A percentile compares a stretch with the other conserved stretches of the same genome.
Conservation (phyloP, 2,888 invertebrate genomes). For the Pelosia muscerda region DNA sequence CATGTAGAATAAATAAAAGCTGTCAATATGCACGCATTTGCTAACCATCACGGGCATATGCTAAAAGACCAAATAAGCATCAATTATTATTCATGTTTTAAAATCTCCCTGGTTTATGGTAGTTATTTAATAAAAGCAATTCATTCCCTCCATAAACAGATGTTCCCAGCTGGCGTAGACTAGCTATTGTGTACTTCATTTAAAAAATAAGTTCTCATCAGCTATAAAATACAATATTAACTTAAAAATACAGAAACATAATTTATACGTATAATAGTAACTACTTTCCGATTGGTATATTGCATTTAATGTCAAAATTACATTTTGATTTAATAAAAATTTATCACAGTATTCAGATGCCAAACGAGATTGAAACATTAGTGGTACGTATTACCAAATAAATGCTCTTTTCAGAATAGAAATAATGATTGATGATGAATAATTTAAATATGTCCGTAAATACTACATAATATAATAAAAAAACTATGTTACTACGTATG, state of each 20-base stretch:
- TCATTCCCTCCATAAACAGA: slow-evolving; percentile 13
- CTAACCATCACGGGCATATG: too few species aligned
- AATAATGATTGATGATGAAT: slow-evolving; percentile 37
- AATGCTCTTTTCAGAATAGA: slow-evolving; percentile 45
- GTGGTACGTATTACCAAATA: slow-evolving; percentile 43
- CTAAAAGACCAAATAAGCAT: not conserved
- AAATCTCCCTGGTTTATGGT: not conserved
- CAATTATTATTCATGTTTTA: too few species aligned
- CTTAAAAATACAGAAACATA: slow-evolving; percentile 47
- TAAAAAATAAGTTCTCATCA: slow-evolving; percentile 46
- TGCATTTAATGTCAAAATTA: slow-evolving; percentile 65
- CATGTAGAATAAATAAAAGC: not conserved
- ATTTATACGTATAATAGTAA: slow-evolving; percentile 47
- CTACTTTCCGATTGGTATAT: slow-evolving; percentile 52
- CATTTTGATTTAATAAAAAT: slow-evolving; percentile 65
- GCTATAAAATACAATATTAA: slow-evolving; percentile 36
- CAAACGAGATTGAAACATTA: slow-evolving; percentile 50
- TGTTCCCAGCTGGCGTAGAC: slow-evolving; percentile 13
- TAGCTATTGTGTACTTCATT: slow-evolving; percentile 25
- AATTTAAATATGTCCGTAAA: slow-evolving; percentile 39
- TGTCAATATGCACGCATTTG: not conserved
- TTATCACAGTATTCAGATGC: slow-evolving; percentile 78
- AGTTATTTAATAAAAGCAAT: not conserved
- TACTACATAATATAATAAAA: slow-evolving; percentile 44
- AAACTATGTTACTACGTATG: slow-evolving; percentile 53